Evolutionary conservation across 1,140 invertebrate genomes (phyloP).

Genomic region (Lineus longissimus): DNA sequence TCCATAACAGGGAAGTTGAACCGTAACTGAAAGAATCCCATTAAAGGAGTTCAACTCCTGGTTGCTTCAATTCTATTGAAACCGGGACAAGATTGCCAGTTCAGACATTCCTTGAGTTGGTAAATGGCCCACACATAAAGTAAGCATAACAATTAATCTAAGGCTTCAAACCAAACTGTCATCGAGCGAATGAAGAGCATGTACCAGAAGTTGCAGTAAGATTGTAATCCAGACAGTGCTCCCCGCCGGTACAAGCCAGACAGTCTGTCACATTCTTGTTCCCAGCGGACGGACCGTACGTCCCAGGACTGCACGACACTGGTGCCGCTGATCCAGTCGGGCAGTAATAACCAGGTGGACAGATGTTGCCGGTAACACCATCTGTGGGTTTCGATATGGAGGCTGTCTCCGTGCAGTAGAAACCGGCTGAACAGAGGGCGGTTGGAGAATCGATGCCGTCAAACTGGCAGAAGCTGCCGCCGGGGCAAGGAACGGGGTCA

Average conservation of each 20-base stretch:
- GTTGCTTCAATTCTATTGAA: no score
- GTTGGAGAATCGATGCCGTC: conserved; percentile 34
- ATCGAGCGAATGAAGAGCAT: background rate
- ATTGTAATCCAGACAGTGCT: conserved; percentile 44
- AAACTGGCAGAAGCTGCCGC: conserved; percentile 41
- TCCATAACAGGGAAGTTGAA: no score
- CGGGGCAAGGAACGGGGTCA: conserved; percentile 35
- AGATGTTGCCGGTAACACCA: conserved; percentile 35
- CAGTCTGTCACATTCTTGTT: conserved; percentile 35
- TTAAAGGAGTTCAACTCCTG: no score
- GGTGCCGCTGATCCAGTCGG: conserved; percentile 28
- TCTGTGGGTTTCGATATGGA: conserved; percentile 31
- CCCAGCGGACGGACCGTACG: conserved; percentile 35
- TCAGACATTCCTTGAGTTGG: no score
- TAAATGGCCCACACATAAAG: no score
- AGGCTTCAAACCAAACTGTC: no score
- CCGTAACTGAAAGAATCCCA: no score
- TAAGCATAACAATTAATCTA: no score
- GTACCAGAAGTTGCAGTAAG: conserved; percentile 39
- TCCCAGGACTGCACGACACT: conserved; percentile 38
- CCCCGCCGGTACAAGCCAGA: conserved; percentile 35
- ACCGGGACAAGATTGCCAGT: no score
- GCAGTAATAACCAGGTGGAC: conserved; percentile 42
- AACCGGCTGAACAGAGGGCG: conserved; percentile 40
- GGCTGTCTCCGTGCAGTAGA: conserved; percentile 35